These are phyloP conservation scores for Torymus texanus DNA, from an alignment of 2,888 invertebrate genomes.

Conservation along the genomic window DNA sequence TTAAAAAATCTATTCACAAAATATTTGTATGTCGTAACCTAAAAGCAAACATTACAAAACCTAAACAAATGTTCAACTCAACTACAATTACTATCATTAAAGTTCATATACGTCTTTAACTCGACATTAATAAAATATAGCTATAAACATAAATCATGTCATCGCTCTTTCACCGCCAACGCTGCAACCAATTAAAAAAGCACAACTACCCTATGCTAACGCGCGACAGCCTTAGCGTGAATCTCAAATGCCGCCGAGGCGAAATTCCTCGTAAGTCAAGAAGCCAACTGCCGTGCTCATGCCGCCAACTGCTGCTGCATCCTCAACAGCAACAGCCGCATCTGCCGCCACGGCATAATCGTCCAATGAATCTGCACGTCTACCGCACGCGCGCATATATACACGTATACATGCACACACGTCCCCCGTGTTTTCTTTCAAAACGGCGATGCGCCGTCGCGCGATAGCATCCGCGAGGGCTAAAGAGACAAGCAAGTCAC, in stretches of 20 bases:
- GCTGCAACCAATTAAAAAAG: slow-evolving; percentile 35
- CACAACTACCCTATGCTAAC: not conserved
- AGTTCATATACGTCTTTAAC: too few relatives aligned
- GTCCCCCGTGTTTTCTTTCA: slow-evolving; percentile 57
- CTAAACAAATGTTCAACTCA: too few relatives aligned
- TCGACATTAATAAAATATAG: too few relatives aligned
- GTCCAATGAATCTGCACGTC: slow-evolving; percentile 43
- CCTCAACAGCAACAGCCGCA: not conserved
- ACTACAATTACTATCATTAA: too few relatives aligned
- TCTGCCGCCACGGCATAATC: slow-evolving; percentile 34
- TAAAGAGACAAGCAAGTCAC: slow-evolving; percentile 60
- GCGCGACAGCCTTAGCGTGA: not conserved
- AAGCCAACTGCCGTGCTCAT: too few relatives aligned
- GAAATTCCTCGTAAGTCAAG: slow-evolving; percentile 34
- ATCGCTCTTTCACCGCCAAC: slow-evolving; percentile 4
- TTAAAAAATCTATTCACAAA: too few relatives aligned
- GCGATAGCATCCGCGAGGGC: slow-evolving; percentile 23
- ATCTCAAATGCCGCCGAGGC: slow-evolving; percentile 9
- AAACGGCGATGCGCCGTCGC: slow-evolving; percentile 54
- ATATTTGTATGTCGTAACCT: too few relatives aligned
- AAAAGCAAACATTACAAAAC: too few relatives aligned
- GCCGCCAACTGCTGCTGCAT: too few relatives aligned
- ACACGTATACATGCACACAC: not conserved
- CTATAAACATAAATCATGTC: not conserved
- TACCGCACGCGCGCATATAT: not conserved